Conservation (phyloP, 1,140 invertebrate genomes). For the Drosophila parabipectinata region DNA sequence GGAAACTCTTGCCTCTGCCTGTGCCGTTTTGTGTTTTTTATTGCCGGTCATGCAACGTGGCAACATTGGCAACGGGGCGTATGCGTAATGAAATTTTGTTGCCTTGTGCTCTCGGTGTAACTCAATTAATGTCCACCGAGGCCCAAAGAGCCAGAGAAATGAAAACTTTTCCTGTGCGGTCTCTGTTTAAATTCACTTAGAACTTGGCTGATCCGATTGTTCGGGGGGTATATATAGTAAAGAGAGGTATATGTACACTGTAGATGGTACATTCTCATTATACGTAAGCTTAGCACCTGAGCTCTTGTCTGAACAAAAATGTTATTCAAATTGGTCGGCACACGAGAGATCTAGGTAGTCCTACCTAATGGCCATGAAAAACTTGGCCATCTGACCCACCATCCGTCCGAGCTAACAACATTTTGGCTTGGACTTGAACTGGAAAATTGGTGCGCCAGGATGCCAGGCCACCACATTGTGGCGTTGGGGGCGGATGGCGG, state of each 20-base stretch:
- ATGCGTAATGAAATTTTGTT: conserved; percentile 71
- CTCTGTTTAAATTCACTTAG: conserved; percentile 71
- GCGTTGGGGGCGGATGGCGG: conserved; percentile 4
- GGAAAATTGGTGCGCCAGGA: conserved; percentile 14
- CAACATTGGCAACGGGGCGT: conserved; percentile 58
- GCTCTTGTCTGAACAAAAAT: conserved; percentile 31
- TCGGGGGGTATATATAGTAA: not conserved
- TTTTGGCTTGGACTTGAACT: conserved; percentile 11
- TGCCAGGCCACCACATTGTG: conserved; percentile 9
- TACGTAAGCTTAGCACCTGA: conserved; percentile 60
- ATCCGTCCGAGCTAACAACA: conserved; percentile 9
- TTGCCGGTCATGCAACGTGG: conserved; percentile 49
- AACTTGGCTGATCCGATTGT: conserved; percentile 40
- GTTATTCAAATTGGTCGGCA: conserved; percentile 54
- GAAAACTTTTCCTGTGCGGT: conserved; percentile 29
- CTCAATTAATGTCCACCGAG: conserved; percentile 63
- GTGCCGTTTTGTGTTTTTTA: conserved; percentile 17
- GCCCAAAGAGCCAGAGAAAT: conserved; percentile 2
- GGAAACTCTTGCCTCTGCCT: conserved; percentile 18
- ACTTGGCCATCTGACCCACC: conserved; percentile 27
- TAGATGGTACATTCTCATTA: conserved; percentile 29
- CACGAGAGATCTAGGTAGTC: conserved; percentile 33
- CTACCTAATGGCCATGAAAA: conserved; percentile 67
- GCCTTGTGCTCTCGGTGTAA: conserved; percentile 62
- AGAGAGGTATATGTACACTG: not conserved